Percentiles rank a stretch among this genome's conserved stretches.
phyloP scores from a whole-genome alignment of 2,888 invertebrate genomes.

The Junonia oenone region DNA sequence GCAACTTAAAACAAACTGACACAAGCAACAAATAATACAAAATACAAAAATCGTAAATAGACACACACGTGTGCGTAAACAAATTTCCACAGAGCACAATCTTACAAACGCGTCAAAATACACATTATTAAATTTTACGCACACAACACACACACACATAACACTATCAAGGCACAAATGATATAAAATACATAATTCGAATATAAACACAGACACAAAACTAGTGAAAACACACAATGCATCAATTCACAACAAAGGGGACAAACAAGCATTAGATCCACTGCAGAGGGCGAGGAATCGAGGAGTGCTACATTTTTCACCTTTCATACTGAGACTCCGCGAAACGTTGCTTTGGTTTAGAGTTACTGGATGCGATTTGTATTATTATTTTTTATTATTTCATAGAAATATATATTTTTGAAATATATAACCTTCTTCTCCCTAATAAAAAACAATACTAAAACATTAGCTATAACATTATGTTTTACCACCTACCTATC shows the following conservation, averaged over 20 bases:
- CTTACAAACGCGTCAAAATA: neutral
- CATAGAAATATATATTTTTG: too few relatives aligned
- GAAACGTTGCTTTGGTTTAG: constrained; percentile 14
- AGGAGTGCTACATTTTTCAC: constrained; percentile 31
- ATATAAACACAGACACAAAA: constrained; percentile 4
- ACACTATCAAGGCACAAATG: neutral
- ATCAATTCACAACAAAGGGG: constrained; percentile 28
- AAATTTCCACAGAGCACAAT: too few relatives aligned
- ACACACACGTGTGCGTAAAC: too few relatives aligned
- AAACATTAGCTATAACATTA: too few relatives aligned
- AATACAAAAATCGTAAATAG: too few relatives aligned
- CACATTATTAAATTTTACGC: neutral
- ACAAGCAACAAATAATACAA: too few relatives aligned
- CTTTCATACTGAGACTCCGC: constrained; percentile 25
- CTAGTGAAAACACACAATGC: constrained; percentile 9
- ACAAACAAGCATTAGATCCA: constrained; percentile 27
- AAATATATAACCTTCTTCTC: too few relatives aligned
- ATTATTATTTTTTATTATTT: neutral
- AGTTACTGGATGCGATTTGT: constrained; percentile 13
- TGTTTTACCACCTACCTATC: too few relatives aligned
- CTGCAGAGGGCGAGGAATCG: constrained; percentile 29
- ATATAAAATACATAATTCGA: neutral
- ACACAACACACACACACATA: neutral
- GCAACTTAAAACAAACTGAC: too few relatives aligned
- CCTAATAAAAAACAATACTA: too few relatives aligned